These are phyloP conservation scores for Stramonita haemastoma DNA, from an alignment of 2,888 invertebrate genomes.

Conservation along the genomic window DNA sequence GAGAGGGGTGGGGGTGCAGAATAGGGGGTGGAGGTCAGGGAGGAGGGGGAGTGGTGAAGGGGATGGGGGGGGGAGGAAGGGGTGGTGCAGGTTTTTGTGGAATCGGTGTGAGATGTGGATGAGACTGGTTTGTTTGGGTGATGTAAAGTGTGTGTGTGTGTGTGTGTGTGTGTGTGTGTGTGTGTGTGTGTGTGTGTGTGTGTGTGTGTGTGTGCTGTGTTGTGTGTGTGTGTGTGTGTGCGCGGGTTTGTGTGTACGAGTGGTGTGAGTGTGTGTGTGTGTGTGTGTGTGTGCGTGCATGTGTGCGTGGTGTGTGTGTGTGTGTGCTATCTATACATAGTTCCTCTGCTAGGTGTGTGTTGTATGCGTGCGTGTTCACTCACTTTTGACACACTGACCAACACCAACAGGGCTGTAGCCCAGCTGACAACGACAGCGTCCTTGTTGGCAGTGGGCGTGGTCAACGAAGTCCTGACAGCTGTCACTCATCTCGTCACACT, in stretches of 20 bases:
- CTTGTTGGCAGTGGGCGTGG: slow-evolving; percentile 23
- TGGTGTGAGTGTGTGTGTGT: slow-evolving; percentile 9
- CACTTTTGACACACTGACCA: slow-evolving; percentile 21
- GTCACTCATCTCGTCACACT: slow-evolving; percentile 11
- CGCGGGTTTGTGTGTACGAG: neutral
- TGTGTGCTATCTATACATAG: no score
- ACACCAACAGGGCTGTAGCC: slow-evolving; percentile 10
- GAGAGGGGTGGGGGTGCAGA: no score
- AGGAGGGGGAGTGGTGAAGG: no score
- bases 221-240: neutral
- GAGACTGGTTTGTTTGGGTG: neutral
- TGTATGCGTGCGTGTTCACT: neutral
- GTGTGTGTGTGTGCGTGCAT: neutral
- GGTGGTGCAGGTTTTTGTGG: no score
- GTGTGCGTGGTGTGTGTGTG: neutral
- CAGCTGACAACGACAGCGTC: neutral
- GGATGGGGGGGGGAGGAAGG: no score
- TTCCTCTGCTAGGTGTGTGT: no score
- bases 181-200: neutral
- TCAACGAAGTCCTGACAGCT: neutral
- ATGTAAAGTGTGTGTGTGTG: neutral
- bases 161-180: slow-evolving; percentile 15
- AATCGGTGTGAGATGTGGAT: no score
- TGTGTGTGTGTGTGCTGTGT: neutral
- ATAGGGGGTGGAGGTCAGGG: no score